Evolutionary conservation across 2,113 vertebrate species (phyloP), one percentile per base, ranked within the genome.

Genomic region (Lonchura striata): DNA sequence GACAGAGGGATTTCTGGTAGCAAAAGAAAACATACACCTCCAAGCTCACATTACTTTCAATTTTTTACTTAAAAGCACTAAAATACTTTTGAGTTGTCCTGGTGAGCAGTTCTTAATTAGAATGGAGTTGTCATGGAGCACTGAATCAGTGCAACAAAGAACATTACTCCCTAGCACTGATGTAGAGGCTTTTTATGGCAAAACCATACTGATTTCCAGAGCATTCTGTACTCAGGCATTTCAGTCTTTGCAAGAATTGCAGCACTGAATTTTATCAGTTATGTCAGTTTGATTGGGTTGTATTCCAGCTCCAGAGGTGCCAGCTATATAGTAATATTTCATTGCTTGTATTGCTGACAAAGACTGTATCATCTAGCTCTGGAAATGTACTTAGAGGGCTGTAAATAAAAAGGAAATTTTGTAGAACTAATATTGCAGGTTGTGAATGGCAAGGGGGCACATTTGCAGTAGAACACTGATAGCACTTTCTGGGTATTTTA

Each of bases 321-420:
- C 74, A 76, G 66, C 56, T 80, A 74, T 28, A 86, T 6, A 84
- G 37, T 37, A 57, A 47, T 87, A 69, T 66, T 94, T 86, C 83
- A 93, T 20, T 86, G 79, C 83, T 86, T 65, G 41, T 81, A 66
- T 53, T 57, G 66, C 75, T 90, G 82, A 86, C 71, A 91, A 82
- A 93, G 79, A 63, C 75, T 77, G 27, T n/a, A 60, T 88, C 74
- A 86, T 59, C 64, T 27, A 86, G 61, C 52, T 66, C 78, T 79
- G 76, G 86, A 87, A 92, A 91, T 66, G 61, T 57, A 84, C 61
- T 85, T 79, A 81, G 72, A 78, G 39, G 22, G 50, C 71, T 70
- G 66, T 76, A 96, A 95, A 92, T 80, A 94, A 94, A 94, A 76
- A 85, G 46, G 39, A 69, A 79, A 50, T 79, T 94, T 72, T 79